These are phyloP conservation scores for Temnopleurus reevesii DNA, from an alignment of 53 echinoderm and acorn worm species.

Conservation along the genomic window DNA sequence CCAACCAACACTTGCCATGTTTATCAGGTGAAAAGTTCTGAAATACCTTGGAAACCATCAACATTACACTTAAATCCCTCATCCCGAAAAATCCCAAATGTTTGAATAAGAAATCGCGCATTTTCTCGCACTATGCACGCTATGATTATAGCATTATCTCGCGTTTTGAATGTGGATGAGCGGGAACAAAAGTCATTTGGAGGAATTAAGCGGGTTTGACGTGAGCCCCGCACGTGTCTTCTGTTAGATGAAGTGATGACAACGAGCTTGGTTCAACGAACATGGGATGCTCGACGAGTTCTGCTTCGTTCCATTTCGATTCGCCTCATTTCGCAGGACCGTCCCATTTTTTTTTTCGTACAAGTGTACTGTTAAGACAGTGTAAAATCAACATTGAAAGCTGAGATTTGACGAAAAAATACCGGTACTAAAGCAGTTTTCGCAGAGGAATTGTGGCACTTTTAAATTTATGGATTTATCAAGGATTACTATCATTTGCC, in stretches of 20 bases:
- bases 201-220: not conserved
- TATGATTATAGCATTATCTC: slow-evolving; percentile 9
- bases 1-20: not conserved
- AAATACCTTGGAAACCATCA: not conserved
- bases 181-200: slow-evolving; percentile 15
- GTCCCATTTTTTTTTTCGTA: not conserved
- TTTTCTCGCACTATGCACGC: slow-evolving; percentile 1
- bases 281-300: not conserved
- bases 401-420: not conserved
- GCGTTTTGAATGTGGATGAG: not conserved
- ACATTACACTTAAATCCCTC: not conserved
- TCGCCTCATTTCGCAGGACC: not conserved
- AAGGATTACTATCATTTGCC: too few relatives aligned
- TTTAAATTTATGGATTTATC: too few relatives aligned
- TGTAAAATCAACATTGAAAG: not conserved
- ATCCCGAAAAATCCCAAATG: not conserved
- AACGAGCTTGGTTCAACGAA: not conserved
- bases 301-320: slow-evolving; percentile 4
- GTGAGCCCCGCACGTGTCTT: slow-evolving; percentile 34
- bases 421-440: too few relatives aligned
- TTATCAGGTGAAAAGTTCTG: not conserved
- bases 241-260: slow-evolving; percentile 4
- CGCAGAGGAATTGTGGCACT: too few relatives aligned
- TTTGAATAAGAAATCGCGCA: slow-evolving; percentile 17
- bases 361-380: not conserved